These are phyloP conservation scores for Limnephilus lunatus DNA, from an alignment of 2,888 invertebrate species.

Conservation along the genomic window DNA sequence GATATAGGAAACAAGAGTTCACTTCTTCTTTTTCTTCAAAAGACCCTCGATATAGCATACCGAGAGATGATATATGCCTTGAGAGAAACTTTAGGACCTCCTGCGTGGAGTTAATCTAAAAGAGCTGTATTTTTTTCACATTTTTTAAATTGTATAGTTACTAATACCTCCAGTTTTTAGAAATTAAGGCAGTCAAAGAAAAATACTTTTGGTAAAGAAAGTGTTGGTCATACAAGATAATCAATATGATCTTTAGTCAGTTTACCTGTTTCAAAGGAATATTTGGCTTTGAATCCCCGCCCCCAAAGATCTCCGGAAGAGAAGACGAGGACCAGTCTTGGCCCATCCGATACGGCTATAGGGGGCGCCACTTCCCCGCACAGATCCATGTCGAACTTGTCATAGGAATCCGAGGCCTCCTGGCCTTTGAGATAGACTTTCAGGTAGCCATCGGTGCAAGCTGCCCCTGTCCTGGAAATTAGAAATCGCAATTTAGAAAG, in stretches of 20 bases:
- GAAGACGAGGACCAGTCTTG: slow-evolving; percentile 95
- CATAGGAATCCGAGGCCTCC: slow-evolving; percentile 93
- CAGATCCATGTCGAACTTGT: slow-evolving; percentile 94
- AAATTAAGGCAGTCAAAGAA: background rate
- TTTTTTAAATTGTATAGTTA: too few species aligned
- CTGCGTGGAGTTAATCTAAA: too few species aligned
- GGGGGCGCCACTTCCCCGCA: slow-evolving; percentile 92
- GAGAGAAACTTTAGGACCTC: too few species aligned
- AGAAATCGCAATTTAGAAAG: background rate
- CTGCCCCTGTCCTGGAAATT: slow-evolving; percentile 68
- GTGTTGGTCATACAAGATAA: background rate
- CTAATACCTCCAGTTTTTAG: background rate
- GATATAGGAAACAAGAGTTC: background rate
- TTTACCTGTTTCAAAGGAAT: slow-evolving; percentile 88
- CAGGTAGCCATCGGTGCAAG: slow-evolving; percentile 93
- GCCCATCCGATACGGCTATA: slow-evolving; percentile 92
- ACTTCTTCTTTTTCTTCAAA: too few species aligned
- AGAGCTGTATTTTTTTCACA: too few species aligned
- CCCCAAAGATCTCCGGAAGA: slow-evolving; percentile 95
- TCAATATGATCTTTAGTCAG: background rate
- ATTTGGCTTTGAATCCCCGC: slow-evolving; percentile 92
- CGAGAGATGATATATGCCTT: too few species aligned
- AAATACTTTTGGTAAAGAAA: background rate
- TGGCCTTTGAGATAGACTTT: slow-evolving; percentile 95
- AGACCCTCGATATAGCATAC: too few species aligned